phyloP scores from a whole-genome alignment of 2,888 invertebrate genomes.

The Xanthia togata region DNA sequence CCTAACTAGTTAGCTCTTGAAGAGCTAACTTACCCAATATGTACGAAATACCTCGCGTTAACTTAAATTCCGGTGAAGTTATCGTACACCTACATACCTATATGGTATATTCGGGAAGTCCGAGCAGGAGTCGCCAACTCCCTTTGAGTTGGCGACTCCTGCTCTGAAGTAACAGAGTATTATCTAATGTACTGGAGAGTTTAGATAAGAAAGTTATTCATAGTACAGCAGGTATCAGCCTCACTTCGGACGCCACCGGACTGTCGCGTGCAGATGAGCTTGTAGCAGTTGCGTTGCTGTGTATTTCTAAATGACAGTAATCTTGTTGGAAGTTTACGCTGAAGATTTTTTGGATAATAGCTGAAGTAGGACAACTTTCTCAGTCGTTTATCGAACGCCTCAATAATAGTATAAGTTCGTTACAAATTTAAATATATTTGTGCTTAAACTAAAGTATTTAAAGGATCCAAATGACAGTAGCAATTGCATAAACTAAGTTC shows the following conservation, averaged over 20 bases:
- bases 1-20: too few species aligned
- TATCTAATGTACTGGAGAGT: slow-evolving; percentile 29
- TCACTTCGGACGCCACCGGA: not conserved
- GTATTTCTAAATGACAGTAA: not conserved
- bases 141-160: slow-evolving; percentile 15
- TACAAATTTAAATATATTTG: not conserved
- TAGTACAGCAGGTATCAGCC: not conserved
- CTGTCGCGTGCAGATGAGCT: not conserved
- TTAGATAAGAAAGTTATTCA: slow-evolving; percentile 17
- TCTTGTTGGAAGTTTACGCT: not conserved
- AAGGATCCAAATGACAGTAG: not conserved
- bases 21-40: slow-evolving; percentile 12
- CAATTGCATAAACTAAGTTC: not conserved
- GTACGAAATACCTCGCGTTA: slow-evolving; percentile 11
- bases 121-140: too few species aligned
- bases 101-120: slow-evolving; percentile 6
- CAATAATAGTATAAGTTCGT: not conserved
- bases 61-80: not conserved
- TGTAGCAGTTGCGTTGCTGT: not conserved
- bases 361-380: not conserved
- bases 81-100: not conserved
- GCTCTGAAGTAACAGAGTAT: slow-evolving; percentile 19
- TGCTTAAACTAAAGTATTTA: not conserved
- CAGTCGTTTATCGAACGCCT: too few species aligned
- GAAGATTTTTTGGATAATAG: not conserved